Conservation (phyloP, 2,113 vertebrate genomes). For the Saguinus imperator region DNA sequence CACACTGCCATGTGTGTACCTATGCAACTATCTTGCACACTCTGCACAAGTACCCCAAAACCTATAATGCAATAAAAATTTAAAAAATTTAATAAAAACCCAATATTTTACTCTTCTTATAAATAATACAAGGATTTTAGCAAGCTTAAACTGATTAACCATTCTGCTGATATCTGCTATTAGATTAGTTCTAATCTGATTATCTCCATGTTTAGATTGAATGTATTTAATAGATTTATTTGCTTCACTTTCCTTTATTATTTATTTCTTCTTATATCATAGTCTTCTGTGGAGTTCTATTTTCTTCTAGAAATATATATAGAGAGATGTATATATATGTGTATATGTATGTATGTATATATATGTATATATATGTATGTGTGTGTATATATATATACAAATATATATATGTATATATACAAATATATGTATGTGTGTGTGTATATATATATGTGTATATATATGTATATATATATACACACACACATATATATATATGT, state of each 20-base stretch:
- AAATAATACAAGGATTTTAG: background rate
- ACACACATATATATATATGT: too few species aligned
- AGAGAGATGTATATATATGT: rapidly evolving
- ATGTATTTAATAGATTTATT: background rate
- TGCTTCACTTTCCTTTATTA: background rate
- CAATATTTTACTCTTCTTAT: background rate
- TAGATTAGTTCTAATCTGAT: background rate
- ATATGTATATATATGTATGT: too few species aligned
- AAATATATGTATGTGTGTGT: too few species aligned
- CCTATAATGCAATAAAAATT: too few species aligned
- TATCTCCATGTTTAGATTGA: background rate
- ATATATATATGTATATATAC: too few species aligned
- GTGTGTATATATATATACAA: too few species aligned
- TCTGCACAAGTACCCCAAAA: too few species aligned
- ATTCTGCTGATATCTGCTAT: background rate
- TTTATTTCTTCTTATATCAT: background rate
- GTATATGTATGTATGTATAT: background rate
- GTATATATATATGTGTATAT: too few species aligned
- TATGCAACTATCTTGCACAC: too few species aligned
- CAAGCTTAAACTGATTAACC: background rate
- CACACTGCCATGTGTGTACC: too few species aligned
- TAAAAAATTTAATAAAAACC: too few species aligned
- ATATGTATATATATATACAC: too few species aligned
- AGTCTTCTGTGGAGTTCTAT: background rate
- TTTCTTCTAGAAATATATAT: background rate